Evolutionary conservation across 2,113 vertebrate species (phyloP).

Genomic region (Poeciliopsis retropinna): DNA sequence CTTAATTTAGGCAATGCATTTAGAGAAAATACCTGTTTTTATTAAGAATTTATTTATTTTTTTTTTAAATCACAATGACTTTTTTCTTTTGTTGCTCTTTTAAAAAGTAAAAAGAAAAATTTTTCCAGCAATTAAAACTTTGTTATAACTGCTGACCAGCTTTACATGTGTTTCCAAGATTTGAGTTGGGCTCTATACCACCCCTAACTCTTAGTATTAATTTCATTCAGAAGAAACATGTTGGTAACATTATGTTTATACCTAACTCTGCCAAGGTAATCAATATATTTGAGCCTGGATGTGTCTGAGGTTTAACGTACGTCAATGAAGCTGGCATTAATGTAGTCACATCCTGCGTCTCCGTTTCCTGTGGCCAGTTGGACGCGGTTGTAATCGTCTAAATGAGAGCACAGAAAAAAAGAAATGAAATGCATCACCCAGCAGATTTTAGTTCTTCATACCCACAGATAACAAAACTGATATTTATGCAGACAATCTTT

Average conservation of each 20-base stretch:
- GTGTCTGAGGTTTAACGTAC: slow-evolving; percentile 70
- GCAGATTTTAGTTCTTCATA: neutral
- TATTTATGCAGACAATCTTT: neutral
- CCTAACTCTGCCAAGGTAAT: neutral
- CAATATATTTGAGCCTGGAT: neutral
- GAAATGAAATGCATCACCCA: neutral
- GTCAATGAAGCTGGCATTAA: slow-evolving; percentile 96
- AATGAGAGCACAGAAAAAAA: slow-evolving; percentile 30
- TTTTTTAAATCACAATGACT: neutral
- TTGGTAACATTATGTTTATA: neutral
- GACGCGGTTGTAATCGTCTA: slow-evolving; percentile 96
- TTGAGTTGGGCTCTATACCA: no score
- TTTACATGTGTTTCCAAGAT: neutral
- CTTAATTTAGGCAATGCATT: neutral
- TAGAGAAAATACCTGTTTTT: neutral
- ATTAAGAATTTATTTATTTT: neutral
- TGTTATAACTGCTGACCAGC: neutral
- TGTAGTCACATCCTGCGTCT: slow-evolving; percentile 88
- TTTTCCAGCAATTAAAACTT: neutral
- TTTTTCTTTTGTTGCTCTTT: neutral
- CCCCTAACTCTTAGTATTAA: neutral
- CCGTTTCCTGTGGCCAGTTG: slow-evolving; percentile 83
- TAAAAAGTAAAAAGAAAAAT: neutral
- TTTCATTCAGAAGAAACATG: neutral
- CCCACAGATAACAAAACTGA: no score